A percentile compares a stretch with the other conserved stretches of the same genome.
Evolutionary conservation across 2,888 invertebrate species (phyloP).

Genomic region (Pandemis cinnamomeana): DNA sequence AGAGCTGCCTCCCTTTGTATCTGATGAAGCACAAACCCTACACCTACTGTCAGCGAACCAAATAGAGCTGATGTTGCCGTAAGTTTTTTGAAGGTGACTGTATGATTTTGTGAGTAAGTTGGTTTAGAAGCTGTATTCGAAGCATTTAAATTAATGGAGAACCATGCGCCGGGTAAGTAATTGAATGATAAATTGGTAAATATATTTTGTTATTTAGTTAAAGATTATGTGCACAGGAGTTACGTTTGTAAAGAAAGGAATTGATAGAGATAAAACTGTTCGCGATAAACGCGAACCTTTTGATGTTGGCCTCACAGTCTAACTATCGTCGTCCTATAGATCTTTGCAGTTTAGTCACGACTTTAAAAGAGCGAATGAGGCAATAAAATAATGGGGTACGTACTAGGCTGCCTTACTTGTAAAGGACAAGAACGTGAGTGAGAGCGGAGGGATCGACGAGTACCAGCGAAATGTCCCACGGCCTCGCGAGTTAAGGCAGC

Average conservation of each 20-base stretch:
- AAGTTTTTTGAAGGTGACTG: neutral
- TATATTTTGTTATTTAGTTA: constrained; percentile 53
- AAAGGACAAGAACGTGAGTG: constrained; percentile 43
- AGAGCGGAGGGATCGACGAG: constrained; percentile 42
- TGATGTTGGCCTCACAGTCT: neutral
- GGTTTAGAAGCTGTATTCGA: constrained; percentile 40
- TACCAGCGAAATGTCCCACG: constrained; percentile 63
- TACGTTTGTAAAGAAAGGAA: constrained; percentile 53
- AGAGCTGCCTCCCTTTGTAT: constrained; percentile 33
- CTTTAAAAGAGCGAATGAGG: constrained; percentile 55
- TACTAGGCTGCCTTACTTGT: constrained; percentile 48
- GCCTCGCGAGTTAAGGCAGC: constrained; percentile 68
- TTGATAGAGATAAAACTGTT: constrained; percentile 45
- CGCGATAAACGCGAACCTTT: neutral
- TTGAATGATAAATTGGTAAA: constrained; percentile 71
- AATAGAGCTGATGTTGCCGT: neutral
- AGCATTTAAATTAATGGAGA: constrained; percentile 68
- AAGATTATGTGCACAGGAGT: constrained; percentile 51
- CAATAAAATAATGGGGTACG: constrained; percentile 46
- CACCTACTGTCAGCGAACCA: constrained; percentile 16
- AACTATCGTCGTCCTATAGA: neutral
- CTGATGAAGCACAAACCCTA: constrained; percentile 17
- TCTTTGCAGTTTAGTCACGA: constrained; percentile 49
- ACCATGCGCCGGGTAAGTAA: constrained; percentile 75
- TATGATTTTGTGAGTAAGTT: constrained; percentile 1